A percentile compares a stretch with the other conserved stretches of the same genome.
phyloP scores from a whole-genome alignment of 2,888 invertebrate species.

The Stenoptilia bipunctidactyla region DNA sequence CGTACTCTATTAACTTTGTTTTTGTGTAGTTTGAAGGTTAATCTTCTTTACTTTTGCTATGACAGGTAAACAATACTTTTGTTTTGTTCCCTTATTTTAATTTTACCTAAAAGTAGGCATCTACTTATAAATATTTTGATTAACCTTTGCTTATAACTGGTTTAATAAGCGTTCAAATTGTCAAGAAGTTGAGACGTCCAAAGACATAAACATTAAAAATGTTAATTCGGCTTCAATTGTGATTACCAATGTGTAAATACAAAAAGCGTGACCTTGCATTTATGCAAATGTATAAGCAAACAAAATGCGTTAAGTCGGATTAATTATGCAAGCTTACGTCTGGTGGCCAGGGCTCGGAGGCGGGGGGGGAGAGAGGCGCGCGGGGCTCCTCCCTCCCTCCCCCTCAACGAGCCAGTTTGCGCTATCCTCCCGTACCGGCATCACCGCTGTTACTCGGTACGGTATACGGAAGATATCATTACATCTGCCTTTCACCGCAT shows the following conservation, averaged over 20 bases:
- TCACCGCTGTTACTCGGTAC: slow-evolving; percentile 54
- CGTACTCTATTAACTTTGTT: slow-evolving; percentile 54
- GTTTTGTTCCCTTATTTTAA: no score
- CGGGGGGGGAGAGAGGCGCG: slow-evolving; percentile 16
- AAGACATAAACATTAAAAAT: no score
- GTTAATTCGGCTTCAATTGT: no score
- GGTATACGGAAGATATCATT: slow-evolving; percentile 47
- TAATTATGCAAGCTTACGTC: slow-evolving; percentile 62
- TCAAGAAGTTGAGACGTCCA: no score
- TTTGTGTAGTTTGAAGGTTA: slow-evolving; percentile 70
- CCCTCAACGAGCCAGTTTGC: slow-evolving; percentile 54
- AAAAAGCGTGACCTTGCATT: slow-evolving; percentile 37
- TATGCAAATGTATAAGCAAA: background rate
- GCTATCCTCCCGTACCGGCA: slow-evolving; percentile 61
- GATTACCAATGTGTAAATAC: no score
- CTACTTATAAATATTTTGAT: background rate
- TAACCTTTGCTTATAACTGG: background rate
- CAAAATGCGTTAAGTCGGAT: slow-evolving; percentile 53
- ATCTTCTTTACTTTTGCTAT: slow-evolving; percentile 45
- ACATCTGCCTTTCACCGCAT: slow-evolving; percentile 60
- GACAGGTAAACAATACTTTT: no score
- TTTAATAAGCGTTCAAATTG: no score
- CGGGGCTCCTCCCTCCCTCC: slow-evolving; percentile 28
- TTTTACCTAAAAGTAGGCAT: no score
- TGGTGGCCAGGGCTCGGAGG: slow-evolving; percentile 37